Percentiles rank a stretch among this genome's conserved stretches.
Conservation (phyloP, 2,113 vertebrate genomes). For the Rhynchomys soricoides region DNA sequence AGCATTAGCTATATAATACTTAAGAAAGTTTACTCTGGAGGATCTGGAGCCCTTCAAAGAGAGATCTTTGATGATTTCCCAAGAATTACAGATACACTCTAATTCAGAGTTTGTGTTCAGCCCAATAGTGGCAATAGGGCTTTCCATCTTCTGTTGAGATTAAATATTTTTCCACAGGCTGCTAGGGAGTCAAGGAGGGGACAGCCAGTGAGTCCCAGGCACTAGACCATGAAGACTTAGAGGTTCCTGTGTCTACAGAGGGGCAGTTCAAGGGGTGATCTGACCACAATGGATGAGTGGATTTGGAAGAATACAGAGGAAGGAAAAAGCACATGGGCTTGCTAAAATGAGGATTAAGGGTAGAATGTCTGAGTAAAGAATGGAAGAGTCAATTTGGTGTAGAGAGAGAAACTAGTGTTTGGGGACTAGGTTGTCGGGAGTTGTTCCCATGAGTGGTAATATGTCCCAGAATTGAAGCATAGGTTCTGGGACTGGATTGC, state of each 20-base stretch:
- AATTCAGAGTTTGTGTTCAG: neutral
- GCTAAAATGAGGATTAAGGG: neutral
- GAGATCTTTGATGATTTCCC: neutral
- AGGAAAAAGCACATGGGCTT: neutral
- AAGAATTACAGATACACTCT: neutral
- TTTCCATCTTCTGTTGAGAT: conserved; percentile 29
- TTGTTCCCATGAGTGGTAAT: neutral
- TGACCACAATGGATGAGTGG: neutral
- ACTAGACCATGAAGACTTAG: neutral
- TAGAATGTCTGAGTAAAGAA: neutral
- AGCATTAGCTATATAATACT: neutral
- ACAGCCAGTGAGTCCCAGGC: neutral
- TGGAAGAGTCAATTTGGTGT: neutral
- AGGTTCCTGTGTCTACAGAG: neutral
- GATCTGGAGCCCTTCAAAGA: neutral
- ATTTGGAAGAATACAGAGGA: neutral
- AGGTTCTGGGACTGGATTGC: neutral
- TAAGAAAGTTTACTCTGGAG: neutral
- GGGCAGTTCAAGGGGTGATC: neutral
- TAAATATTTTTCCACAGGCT: neutral
- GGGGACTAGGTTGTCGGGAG: neutral
- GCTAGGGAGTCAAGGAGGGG: neutral
- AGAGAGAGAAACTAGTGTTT: neutral
- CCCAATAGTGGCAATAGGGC: no score
- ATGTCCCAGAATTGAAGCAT: neutral